Base-by-base conservation (phyloP, 1,140 invertebrate species). In the Drosophila fuyamai region DNA sequence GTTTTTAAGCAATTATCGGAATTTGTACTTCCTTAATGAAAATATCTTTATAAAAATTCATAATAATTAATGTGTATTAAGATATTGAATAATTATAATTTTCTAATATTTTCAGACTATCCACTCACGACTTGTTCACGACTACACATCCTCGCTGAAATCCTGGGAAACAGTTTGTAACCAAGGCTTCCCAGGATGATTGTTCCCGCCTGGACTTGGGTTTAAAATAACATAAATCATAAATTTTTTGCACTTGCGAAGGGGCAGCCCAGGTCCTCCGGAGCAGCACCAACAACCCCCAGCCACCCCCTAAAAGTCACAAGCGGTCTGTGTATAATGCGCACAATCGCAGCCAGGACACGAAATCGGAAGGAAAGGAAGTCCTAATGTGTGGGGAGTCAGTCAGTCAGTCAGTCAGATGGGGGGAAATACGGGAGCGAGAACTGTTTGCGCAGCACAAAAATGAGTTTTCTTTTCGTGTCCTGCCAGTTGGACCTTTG, bases 221-320 rank as follows among this genome's bases (percentile, higher is more conserved):
- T 81, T 82, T 78, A 70, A 70, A 79, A 65, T 59, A 48, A 78
- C 65, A 81, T 85, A 85, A 85, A 79, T 85, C 82, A 85, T 76
- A 75, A 35, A 74, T 78, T 68, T 84, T 66, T 67, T 74, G 40
- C 47, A 41, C 38, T 47, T 43, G 38, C 58, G n/a, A 65, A 29
- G 43, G 62, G 53, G 32, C 14, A 68, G 16, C n/a, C 10, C n/a
- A 66, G n/a, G 18, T 41, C 9, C 13, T 29, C 47, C 44, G 59
- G 54, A 40, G 36, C 36, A 16, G 18, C 54, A 54, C 43, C 38
- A 47, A n/a, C 32, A 23, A 7, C 40, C 7, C 40, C 18, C 16
- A 29, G 27, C 46, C 43, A 23, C 41, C 47, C 56, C 44, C 40
- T 56, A 4, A 23, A 23, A 23, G 23, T 23, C 23, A 36, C 32